These are phyloP conservation scores for Procambarus virginalis DNA, from an alignment of 1,140 invertebrate genomes.

Conservation along the genomic window DNA sequence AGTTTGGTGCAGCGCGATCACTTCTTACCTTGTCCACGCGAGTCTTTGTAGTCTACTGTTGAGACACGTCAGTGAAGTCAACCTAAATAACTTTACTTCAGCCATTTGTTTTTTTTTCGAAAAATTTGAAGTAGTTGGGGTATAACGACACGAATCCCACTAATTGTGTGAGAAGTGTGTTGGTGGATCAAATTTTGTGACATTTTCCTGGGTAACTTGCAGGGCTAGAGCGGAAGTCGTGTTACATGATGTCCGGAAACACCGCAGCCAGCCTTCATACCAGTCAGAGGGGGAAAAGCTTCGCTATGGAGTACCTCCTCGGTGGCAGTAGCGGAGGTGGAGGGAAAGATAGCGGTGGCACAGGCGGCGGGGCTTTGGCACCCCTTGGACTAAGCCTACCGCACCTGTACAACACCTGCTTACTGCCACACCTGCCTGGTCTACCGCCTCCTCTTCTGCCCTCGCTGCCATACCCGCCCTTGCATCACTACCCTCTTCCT, in stretches of 20 bases:
- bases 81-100: background rate
- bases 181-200: conserved; percentile 7
- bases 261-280: conserved; percentile 46
- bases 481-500: conserved; percentile 57
- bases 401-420: conserved; percentile 56
- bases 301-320: conserved; percentile 62
- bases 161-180: conserved; percentile 30
- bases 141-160: background rate
- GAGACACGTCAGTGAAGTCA: background rate
- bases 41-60: conserved; percentile 2
- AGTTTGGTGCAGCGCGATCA: background rate
- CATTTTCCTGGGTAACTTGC: background rate
- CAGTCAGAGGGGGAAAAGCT: conserved; percentile 58
- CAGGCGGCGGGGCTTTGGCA: conserved; percentile 29
- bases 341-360: conserved; percentile 39
- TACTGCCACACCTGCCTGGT: conserved; percentile 58
- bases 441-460: conserved; percentile 56
- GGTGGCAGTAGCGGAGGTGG: conserved; percentile 17
- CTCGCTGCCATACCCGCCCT: conserved; percentile 48
- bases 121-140: background rate
- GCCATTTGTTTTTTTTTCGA: background rate
- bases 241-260: conserved; percentile 53
- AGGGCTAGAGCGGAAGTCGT: background rate
- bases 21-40: background rate
- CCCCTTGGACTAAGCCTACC: conserved; percentile 49